Evolutionary conservation across 2,888 invertebrate species (phyloP), one percentile per base, ranked within the genome.

Genomic region (Chrysotoxum bicinctum): DNA sequence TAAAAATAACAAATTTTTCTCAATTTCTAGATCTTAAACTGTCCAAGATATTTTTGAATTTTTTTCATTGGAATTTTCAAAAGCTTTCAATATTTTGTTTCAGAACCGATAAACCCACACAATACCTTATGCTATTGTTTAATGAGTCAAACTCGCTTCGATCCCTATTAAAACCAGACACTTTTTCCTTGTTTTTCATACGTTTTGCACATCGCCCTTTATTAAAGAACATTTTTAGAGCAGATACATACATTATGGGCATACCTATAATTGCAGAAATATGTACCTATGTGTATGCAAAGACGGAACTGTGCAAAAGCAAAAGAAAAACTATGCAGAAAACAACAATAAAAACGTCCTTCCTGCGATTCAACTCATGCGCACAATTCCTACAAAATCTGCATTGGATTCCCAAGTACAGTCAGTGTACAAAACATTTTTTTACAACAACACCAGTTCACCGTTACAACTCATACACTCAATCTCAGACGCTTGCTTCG

Each of bases 291-390:
- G 1, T 23, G 8, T 14, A 50, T 35, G 30, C 48, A 50, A 50
- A 35, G 35, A 50, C 35, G 21, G 43, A 64, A 35, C 48, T 66
- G 21, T 7, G 35, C 50, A 23, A 60, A 16, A 23, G 12, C 10
- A 9, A 66, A 66, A 2, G 23, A 68, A 69, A 62, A 40, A 64
- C 48, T 40, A 68, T 50, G 8, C 50, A 64, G 52, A 80, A 69
- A 69, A 69, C 64, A 64, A 64, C 64, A 74, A 79, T 58, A 64
- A 48, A 74, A 84, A 75, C 84, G 75, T 80, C 84, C 84, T 80
- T 84, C 79, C 80, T 80, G 56, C 72, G 66, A 84, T 84, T 84
- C 48, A 60, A 30, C 45, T 37, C 84, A 75, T 84, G 84, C 84
- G 84, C 84, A 84, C 30, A n/a, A 23, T 60, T 76, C 8, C 21